These are phyloP conservation scores for Dasypolia templi DNA, from an alignment of 2,888 invertebrate genomes.

Conservation along the genomic window DNA sequence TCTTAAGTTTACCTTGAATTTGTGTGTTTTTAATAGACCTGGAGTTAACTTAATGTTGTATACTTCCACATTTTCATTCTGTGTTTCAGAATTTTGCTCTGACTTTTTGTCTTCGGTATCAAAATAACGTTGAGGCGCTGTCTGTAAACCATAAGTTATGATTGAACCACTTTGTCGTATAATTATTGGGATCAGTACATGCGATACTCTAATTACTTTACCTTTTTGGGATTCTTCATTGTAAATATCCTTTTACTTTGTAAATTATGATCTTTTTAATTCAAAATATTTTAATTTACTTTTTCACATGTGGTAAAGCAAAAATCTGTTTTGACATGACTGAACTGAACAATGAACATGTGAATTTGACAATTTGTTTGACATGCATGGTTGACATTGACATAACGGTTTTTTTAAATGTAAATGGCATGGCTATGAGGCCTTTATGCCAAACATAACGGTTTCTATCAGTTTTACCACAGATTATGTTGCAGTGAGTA, in stretches of 20 bases:
- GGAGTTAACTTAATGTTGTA: slow-evolving; percentile 82
- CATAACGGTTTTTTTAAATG: no score
- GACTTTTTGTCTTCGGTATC: slow-evolving; percentile 67
- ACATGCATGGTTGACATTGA: slow-evolving; percentile 13
- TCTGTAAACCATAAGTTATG: slow-evolving; percentile 67
- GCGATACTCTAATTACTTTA: slow-evolving; percentile 22
- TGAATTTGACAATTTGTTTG: slow-evolving; percentile 7
- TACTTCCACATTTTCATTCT: slow-evolving; percentile 75
- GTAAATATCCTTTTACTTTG: background rate
- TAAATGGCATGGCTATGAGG: no score
- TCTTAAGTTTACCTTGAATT: slow-evolving; percentile 73
- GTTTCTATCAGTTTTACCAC: no score
- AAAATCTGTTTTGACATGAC: slow-evolving; percentile 21
- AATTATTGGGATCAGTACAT: background rate
- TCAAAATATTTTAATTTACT: background rate
- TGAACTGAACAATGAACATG: no score
- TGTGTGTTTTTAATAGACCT: slow-evolving; percentile 72
- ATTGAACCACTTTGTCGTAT: background rate
- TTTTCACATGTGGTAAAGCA: slow-evolving; percentile 27
- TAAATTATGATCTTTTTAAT: slow-evolving; percentile 18
- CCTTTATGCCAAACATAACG: no score
- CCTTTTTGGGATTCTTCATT: slow-evolving; percentile 69
- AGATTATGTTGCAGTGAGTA: background rate
- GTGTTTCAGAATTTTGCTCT: slow-evolving; percentile 40
- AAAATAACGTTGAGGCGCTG: slow-evolving; percentile 77